Base-by-base conservation (phyloP, 1,140 invertebrate species). In the Bactericera cockerelli region DNA sequence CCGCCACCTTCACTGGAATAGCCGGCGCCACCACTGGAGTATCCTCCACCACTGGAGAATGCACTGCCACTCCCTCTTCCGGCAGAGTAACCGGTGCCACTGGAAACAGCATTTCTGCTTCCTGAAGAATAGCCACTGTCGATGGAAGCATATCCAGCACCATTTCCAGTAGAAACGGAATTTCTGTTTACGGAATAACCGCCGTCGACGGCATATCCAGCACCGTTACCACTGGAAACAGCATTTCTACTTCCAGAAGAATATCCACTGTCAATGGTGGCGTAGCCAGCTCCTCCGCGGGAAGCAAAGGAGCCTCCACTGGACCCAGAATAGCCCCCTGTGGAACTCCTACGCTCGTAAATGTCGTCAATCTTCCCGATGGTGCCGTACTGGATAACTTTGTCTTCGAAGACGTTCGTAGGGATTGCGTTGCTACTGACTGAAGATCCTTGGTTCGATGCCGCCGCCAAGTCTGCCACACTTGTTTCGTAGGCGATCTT, bases 1-100 rank as follows among this genome's bases (percentile, higher is more conserved):
- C 42, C 42, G 10, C 10, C 33, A 36, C 16, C 10, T 11, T 16
- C 10, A 36, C 16, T 36, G 10, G 59, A 16, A 8, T 3, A 21
- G 11, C 55, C 22, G 21, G 19, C n/a, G 14, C 26, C 31, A 54
- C 28, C 57, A 24, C n/a, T 24, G 26, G n/a, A 54, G 22, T n/a
- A 2, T 54, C 33, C 56, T 16, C 54, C 57, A 31, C 38, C 25
- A 13, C 26, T 31, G 26, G 36, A 33, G 55, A 55, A 26, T 3
- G 16, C 54, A 26, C 56, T 55, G 14, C 49, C 55, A 11, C 33
- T 16, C 10, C 16, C 33, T 11, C 33, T 36, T 36, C 10, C 10
- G 2, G 53, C 42, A 60, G 33, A 60, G 25, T 36, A 28, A 22
- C 42, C 59, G n/a, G 25, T n/a, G n/a, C n/a, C 59, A 14, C 36